Evolutionary conservation across 1,140 invertebrate genomes (phyloP).

Genomic region (Lordiphosa clarofinis): DNA sequence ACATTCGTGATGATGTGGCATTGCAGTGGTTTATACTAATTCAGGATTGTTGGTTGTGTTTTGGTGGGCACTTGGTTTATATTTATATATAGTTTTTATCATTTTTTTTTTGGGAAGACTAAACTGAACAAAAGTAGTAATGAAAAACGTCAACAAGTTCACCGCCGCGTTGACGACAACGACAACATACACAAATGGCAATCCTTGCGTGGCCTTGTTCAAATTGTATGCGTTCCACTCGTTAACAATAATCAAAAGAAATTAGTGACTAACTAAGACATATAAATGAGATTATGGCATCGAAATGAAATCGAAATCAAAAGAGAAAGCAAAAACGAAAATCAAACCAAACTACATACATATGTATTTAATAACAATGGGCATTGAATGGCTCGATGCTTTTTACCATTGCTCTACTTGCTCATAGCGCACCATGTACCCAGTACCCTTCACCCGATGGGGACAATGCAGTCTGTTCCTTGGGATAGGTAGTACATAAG

Average conservation of each 20-base stretch:
- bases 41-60: slow-evolving; percentile 11
- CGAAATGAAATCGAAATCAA: slow-evolving; percentile 16
- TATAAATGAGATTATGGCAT: slow-evolving; percentile 26
- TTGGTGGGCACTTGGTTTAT: slow-evolving; percentile 8
- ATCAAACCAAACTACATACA: slow-evolving; percentile 14
- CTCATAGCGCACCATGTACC: background rate
- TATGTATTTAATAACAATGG: slow-evolving; percentile 8
- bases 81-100: background rate
- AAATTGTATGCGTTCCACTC: slow-evolving; percentile 31
- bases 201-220: slow-evolving; percentile 49
- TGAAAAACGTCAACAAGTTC: slow-evolving; percentile 71
- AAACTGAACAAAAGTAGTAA: slow-evolving; percentile 78
- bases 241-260: slow-evolving; percentile 49
- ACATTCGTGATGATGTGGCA: slow-evolving; percentile 5
- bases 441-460: background rate
- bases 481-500: too few relatives aligned
- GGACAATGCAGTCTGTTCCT: too few relatives aligned
- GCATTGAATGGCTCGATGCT: slow-evolving; percentile 1
- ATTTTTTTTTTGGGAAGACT: slow-evolving; percentile 48
- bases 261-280: slow-evolving; percentile 31
- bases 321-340: slow-evolving; percentile 8
- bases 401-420: background rate
- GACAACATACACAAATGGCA: slow-evolving; percentile 56
- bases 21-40: slow-evolving; percentile 10
- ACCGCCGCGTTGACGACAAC: slow-evolving; percentile 51